Evolutionary conservation across 37 sponge, comb jelly and placozoan genomes (phyloP).

Genomic region (Halichondria panicea): DNA sequence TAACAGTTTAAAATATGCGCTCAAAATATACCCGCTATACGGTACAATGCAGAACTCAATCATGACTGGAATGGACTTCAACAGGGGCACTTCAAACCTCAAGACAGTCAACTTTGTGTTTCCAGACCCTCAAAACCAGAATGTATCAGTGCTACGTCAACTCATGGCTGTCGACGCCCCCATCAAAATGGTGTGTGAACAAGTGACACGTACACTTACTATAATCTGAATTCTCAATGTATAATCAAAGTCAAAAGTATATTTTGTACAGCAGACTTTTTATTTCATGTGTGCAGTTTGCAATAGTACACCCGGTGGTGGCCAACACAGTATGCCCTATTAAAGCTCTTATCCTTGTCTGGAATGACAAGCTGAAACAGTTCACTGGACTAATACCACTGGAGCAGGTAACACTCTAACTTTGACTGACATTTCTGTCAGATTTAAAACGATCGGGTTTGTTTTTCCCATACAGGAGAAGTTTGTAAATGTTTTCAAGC

Average conservation of each 20-base stretch:
- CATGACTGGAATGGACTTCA: constrained; percentile 30
- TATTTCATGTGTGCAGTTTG: constrained; percentile 44
- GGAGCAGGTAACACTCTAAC: constrained; percentile 76
- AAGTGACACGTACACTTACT: too few relatives aligned
- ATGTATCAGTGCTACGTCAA: constrained; percentile 28
- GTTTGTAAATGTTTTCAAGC: constrained; percentile 43
- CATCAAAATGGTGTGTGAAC: too few relatives aligned
- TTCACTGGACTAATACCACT: constrained; percentile 69
- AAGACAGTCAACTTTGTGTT: constrained; percentile 55
- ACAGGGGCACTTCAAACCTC: constrained; percentile 2
- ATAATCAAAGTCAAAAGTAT: neutral
- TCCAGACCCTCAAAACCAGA: constrained; percentile 24
- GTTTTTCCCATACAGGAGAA: constrained; percentile 16
- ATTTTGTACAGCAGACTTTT: neutral
- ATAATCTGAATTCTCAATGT: neutral
- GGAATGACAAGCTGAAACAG: constrained; percentile 52
- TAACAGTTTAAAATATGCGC: too few relatives aligned
- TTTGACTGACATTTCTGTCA: too few relatives aligned
- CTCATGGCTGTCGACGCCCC: constrained; percentile 53
- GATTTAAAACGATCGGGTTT: too few relatives aligned
- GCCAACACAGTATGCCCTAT: constrained; percentile 33
- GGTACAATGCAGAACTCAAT: constrained; percentile 42
- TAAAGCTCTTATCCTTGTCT: constrained; percentile 60
- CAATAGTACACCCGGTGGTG: constrained; percentile 43
- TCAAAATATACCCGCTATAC: too few relatives aligned